Base-by-base conservation (phyloP, 2,113 vertebrate species). In the Engystomops pustulosus region DNA sequence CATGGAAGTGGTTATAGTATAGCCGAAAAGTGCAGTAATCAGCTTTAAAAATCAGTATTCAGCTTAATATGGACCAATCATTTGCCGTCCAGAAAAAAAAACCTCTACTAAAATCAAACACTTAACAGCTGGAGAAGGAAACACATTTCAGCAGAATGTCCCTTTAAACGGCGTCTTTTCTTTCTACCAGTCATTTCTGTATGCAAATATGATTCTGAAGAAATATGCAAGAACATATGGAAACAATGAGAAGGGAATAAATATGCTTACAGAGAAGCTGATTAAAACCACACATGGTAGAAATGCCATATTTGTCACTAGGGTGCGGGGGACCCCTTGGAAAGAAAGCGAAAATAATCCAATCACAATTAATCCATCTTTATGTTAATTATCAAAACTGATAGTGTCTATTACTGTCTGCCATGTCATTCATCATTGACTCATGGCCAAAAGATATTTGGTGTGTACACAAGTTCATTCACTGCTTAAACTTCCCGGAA, bases 161-260 rank as follows among this genome's bases (percentile, higher is more conserved):
- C 20, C 36, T 70, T 41, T 41, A 70, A 41, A 23, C 23, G n/a
- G 14, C 11, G 3, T 18, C 3, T 7, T 23, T 70, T 70, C 20
- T 12, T 44, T 70, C 12, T 44, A 25, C 20, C 1, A 23, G 34
- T 44, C 6, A 14, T 70, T 70, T 23, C 36, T 41, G 9, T 44
- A 70, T 41, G 68, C 36, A 70, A 44, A 70, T 41, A 7, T 12
- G 2, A n/a, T 23, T 36, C 68, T 17, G 2, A 44, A 70, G 68
- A n/a, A 70, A 70, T 23, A 44, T 41, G 27, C 17, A 36, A 67
- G 68, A 70, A 41, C 36, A 69, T 38, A n/a, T 38, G 67, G 67
- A 69, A 38, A 38, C 10, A 38, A 69, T 65, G 30, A 65, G 60
- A 65, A 65, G 62, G 62, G 36, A 67, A 67, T 34, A 67, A 67